Conservation (phyloP, 2,113 vertebrate species). For the Xerus inauris region DNA sequence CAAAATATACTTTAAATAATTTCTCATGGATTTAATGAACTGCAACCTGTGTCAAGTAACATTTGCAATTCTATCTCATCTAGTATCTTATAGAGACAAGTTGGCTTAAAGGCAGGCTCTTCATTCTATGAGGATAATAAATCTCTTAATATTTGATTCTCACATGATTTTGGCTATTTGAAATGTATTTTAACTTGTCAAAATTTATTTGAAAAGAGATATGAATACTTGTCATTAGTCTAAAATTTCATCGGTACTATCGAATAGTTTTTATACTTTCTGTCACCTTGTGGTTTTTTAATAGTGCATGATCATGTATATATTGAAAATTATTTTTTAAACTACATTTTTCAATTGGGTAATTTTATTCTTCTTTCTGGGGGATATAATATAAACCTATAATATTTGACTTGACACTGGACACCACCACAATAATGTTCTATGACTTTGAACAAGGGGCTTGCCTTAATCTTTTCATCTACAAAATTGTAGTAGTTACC, state of each 20-base stretch:
- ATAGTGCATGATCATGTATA: not conserved
- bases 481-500: not conserved
- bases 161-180: not conserved
- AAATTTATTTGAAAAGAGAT: constrained; percentile 30
- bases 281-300: not conserved
- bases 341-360: not conserved
- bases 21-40: not conserved
- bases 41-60: not conserved
- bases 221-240: not conserved
- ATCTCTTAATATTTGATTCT: constrained; percentile 54
- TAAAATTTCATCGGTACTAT: not conserved
- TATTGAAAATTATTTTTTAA: not conserved
- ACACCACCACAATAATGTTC: not conserved
- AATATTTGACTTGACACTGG: not conserved
- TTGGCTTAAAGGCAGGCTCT: not conserved
- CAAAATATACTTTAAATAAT: not conserved
- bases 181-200: constrained; percentile 54
- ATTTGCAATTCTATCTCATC: not conserved
- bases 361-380: not conserved
- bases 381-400: not conserved
- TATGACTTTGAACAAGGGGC: not conserved
- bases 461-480: not conserved
- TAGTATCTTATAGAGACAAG: not conserved
- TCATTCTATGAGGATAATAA: constrained; percentile 1
- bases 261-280: not conserved